These are phyloP conservation scores for Synergus itoensis DNA, from an alignment of 2,888 invertebrate species.

Conservation along the genomic window DNA sequence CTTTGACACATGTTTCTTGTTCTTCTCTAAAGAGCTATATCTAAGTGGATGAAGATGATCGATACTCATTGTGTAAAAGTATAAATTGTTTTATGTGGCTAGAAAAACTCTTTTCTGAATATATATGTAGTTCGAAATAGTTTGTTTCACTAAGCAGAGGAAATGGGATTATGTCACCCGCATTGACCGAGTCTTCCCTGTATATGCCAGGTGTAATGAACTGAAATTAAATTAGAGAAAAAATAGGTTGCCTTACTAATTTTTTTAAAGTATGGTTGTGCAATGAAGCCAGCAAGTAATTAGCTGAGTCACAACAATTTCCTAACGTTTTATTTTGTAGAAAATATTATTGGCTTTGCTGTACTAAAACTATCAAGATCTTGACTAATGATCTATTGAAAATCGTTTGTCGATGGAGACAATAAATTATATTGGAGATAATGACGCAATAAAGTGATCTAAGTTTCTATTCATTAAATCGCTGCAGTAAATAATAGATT, in stretches of 20 bases:
- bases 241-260: background rate
- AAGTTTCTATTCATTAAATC: conserved; percentile 24
- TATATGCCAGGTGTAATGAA: background rate
- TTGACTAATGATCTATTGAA: conserved; percentile 34
- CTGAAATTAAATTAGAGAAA: conserved; percentile 9
- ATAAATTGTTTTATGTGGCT: background rate
- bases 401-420: background rate
- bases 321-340: background rate
- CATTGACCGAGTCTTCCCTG: background rate
- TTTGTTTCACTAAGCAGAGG: background rate
- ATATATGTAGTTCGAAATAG: background rate
- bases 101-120: background rate
- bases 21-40: conserved; percentile 31
- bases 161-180: background rate
- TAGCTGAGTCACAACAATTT: conserved; percentile 7
- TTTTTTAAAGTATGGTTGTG: background rate
- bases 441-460: conserved; percentile 6
- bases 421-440: conserved; percentile 15
- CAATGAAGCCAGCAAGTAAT: background rate
- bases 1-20: conserved; percentile 26
- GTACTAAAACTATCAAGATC: background rate
- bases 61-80: background rate
- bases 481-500: conserved; percentile 12
- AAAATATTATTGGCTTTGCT: conserved; percentile 5
- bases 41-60: conserved; percentile 10